Percentiles rank a stretch among this genome's conserved stretches.
phyloP scores from a whole-genome alignment of 2,113 vertebrate genomes.

The Strix aluco region DNA sequence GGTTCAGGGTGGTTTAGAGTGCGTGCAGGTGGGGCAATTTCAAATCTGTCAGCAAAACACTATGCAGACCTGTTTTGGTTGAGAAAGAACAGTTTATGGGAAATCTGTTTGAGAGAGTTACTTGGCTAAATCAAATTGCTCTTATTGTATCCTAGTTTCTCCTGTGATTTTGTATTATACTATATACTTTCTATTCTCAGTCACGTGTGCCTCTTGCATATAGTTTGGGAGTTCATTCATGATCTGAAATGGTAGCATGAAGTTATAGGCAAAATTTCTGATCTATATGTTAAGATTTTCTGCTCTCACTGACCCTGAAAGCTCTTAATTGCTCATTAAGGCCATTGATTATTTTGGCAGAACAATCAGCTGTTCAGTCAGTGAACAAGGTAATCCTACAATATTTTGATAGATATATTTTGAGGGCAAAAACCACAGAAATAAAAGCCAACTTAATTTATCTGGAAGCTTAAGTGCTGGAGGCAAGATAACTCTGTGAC shows the following conservation, averaged over 20 bases:
- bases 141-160: not conserved
- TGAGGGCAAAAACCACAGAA: not conserved
- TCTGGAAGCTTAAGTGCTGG: not conserved
- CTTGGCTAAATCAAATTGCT: not conserved
- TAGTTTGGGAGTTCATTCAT: not conserved
- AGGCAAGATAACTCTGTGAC: not conserved
- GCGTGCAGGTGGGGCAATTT: not conserved
- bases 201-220: not conserved
- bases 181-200: fast-evolving
- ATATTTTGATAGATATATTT: not conserved
- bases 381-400: not conserved
- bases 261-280: not conserved
- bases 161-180: not conserved
- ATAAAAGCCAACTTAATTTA: not conserved
- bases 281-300: not conserved
- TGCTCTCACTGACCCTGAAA: not conserved
- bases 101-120: not conserved
- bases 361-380: not conserved
- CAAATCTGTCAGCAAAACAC: fast-evolving
- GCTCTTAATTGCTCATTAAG: constrained; percentile 1
- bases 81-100: not conserved
- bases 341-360: not conserved
- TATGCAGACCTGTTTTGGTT: not conserved
- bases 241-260: not conserved
- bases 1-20: not conserved